Conservation (phyloP, 1,140 invertebrate genomes). For the Bombus terrestris region DNA sequence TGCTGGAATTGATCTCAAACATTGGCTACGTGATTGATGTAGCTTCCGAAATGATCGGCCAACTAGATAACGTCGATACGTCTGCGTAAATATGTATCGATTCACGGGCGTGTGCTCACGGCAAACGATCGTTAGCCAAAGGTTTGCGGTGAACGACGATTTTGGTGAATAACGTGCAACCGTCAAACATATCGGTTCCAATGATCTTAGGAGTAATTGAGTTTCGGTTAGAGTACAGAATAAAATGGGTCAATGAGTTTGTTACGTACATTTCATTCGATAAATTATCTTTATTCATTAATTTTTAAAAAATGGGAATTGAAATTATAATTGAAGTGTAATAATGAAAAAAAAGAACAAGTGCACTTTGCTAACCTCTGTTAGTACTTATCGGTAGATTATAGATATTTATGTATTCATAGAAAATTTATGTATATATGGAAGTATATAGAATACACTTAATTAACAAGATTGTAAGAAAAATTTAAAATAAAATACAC, state of each 20-base stretch:
- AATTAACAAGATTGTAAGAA: too few species aligned
- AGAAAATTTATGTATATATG: too few species aligned
- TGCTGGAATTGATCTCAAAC: conserved; percentile 40
- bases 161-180: neutral
- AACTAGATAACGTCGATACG: conserved; percentile 34
- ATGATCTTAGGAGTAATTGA: neutral
- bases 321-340: neutral
- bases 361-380: too few species aligned
- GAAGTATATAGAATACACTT: too few species aligned
- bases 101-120: neutral
- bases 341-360: too few species aligned
- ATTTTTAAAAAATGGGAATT: neutral
- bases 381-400: too few species aligned
- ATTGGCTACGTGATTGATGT: conserved; percentile 39
- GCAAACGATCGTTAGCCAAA: neutral
- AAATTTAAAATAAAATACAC: too few species aligned
- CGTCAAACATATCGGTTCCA: neutral
- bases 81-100: conserved; percentile 43
- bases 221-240: neutral
- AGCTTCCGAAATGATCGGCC: conserved; percentile 41
- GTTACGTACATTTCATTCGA: neutral
- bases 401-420: too few species aligned
- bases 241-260: neutral
- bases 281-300: neutral
- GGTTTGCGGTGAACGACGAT: neutral